phyloP scores from a whole-genome alignment of 64 coral and sea anemone genomes.

The Hydrozoanthus tunicans region DNA sequence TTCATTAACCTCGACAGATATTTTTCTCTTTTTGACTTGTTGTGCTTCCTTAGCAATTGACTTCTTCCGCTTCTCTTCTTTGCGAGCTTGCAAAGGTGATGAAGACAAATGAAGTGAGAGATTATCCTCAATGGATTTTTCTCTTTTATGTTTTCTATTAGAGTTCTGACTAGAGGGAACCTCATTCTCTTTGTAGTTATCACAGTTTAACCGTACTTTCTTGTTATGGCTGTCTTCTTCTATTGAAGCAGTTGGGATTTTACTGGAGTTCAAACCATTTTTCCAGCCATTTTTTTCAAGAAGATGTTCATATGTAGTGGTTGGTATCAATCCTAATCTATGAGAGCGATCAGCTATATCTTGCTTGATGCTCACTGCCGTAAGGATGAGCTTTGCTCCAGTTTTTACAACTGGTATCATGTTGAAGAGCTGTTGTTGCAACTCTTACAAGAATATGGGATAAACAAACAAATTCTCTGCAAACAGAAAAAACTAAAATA shows the following conservation, averaged over 20 bases:
- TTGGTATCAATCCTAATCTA: conserved; percentile 1
- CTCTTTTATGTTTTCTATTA: conserved; percentile 24
- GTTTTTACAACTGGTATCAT: conserved; percentile 19
- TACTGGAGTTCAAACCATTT: not conserved
- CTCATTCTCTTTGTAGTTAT: conserved; percentile 33
- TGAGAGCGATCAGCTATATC: not conserved
- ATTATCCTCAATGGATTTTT: not conserved
- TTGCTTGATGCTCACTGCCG: not conserved
- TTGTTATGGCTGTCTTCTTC: not conserved
- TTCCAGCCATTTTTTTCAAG: not conserved
- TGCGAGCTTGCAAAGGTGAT: not conserved
- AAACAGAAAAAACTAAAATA: too few relatives aligned
- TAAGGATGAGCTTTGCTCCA: not conserved
- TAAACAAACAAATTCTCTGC: not conserved
- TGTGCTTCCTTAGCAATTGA: not conserved
- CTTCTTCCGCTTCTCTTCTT: not conserved
- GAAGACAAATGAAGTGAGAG: not conserved
- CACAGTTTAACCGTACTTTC: not conserved
- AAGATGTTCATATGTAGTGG: not conserved
- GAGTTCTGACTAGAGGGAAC: not conserved
- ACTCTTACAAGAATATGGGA: not conserved
- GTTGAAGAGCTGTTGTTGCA: not conserved
- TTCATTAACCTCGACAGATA: not conserved
- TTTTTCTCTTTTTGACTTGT: not conserved
- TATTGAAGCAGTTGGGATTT: too few relatives aligned